phyloP scores from a whole-genome alignment of 2,113 vertebrate species.

The Thunnus maccoyii region DNA sequence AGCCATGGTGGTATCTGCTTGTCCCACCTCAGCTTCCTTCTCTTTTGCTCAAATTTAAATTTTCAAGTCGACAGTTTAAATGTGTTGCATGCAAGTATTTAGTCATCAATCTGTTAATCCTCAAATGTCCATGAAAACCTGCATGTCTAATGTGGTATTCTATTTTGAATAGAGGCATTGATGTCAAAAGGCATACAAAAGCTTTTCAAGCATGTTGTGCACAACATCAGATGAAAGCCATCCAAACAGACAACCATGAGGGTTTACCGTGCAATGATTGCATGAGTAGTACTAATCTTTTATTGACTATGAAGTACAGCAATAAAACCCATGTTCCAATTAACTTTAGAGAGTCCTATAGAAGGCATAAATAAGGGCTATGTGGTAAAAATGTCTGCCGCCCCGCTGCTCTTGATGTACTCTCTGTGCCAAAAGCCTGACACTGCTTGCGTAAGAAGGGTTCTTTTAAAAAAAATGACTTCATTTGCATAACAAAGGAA shows the following conservation, averaged over 20 bases:
- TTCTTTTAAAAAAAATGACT: slow-evolving; percentile 79
- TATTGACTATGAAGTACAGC: slow-evolving; percentile 21
- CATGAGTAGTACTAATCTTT: slow-evolving; percentile 24
- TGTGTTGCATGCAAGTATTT: not conserved
- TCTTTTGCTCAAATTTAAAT: not conserved
- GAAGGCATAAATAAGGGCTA: slow-evolving; percentile 56
- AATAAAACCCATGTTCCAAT: slow-evolving; percentile 50
- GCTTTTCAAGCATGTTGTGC: not conserved
- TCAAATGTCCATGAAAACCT: not conserved
- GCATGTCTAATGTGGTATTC: not conserved
- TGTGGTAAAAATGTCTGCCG: slow-evolving; percentile 60
- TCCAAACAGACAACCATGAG: not conserved
- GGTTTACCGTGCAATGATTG: slow-evolving; percentile 20
- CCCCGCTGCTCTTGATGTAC: slow-evolving; percentile 74
- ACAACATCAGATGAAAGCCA: slow-evolving; percentile 1
- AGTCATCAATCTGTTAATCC: not conserved
- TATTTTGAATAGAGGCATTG: not conserved
- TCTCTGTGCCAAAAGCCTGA: slow-evolving; percentile 74
- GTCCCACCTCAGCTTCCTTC: not conserved
- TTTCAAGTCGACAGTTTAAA: not conserved
- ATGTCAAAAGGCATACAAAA: slow-evolving; percentile 1
- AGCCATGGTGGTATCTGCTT: not conserved
- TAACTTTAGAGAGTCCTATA: slow-evolving; percentile 38
- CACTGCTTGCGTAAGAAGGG: slow-evolving; percentile 82
- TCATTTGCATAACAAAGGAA: slow-evolving; percentile 86